These are phyloP conservation scores for Moxostoma hubbsi DNA, from an alignment of 2,797 vertebrate species.

Conservation along the genomic window DNA sequence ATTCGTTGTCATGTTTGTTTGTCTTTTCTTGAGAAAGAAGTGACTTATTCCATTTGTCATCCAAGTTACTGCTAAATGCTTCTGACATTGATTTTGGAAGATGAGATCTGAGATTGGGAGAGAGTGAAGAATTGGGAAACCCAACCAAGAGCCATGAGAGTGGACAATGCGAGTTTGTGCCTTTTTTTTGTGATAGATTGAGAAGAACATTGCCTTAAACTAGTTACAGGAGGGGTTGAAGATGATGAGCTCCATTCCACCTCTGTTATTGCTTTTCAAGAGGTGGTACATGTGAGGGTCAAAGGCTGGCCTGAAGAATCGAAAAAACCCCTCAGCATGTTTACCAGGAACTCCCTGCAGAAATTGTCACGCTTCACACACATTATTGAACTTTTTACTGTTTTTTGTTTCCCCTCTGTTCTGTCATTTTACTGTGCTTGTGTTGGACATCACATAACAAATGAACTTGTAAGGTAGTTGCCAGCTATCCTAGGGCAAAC, in stretches of 20 bases:
- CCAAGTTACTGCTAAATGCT: constrained; percentile 65
- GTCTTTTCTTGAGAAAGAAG: constrained; percentile 44
- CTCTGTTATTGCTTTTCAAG: constrained; percentile 24
- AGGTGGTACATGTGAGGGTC: constrained; percentile 62
- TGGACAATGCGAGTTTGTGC: constrained; percentile 85
- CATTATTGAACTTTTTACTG: constrained; percentile 44
- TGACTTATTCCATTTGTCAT: constrained; percentile 64
- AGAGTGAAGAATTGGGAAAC: constrained; percentile 50
- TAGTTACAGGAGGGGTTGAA: constrained; percentile 67
- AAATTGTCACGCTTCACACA: constrained; percentile 69
- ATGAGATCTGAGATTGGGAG: constrained; percentile 56
- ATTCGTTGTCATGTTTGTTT: constrained; percentile 51
- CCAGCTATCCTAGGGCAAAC: constrained; percentile 75
- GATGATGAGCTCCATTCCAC: constrained; percentile 41
- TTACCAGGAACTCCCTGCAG: constrained; percentile 70
- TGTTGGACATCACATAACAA: constrained; percentile 55
- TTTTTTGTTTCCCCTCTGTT: constrained; percentile 41
- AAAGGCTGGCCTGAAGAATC: constrained; percentile 73
- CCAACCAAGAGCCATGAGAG: constrained; percentile 69
- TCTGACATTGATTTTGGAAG: constrained; percentile 53
- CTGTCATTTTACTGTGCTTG: constrained; percentile 56
- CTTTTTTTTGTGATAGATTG: constrained; percentile 87
- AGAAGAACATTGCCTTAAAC: constrained; percentile 95
- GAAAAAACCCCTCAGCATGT: constrained; percentile 71
- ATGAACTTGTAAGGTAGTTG: constrained; percentile 78